phyloP scores from a whole-genome alignment of 2,888 invertebrate species.

The Dynastes tityus region DNA sequence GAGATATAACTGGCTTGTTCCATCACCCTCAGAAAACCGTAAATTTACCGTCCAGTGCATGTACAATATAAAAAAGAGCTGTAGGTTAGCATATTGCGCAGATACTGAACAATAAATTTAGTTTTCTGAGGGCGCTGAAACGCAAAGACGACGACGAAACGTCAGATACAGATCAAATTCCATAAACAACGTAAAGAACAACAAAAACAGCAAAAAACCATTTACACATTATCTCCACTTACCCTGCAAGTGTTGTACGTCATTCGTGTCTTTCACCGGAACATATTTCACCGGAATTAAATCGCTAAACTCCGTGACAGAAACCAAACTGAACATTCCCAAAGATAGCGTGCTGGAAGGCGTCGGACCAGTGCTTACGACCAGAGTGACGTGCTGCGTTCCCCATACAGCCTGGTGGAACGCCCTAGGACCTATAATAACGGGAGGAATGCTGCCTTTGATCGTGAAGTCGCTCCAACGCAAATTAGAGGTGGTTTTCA shows the following conservation, averaged over 20 bases:
- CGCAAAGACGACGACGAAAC: no score
- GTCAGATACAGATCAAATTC: no score
- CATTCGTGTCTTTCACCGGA: constrained; percentile 70
- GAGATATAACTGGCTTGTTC: no score
- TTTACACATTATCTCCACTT: constrained; percentile 34
- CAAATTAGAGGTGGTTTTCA: constrained; percentile 82
- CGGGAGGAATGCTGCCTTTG: constrained; percentile 67
- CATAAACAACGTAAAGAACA: no score
- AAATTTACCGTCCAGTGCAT: no score
- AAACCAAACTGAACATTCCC: constrained; percentile 79
- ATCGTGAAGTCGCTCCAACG: constrained; percentile 83
- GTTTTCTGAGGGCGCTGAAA: no score
- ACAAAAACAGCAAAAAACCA: no score
- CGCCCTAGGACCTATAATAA: constrained; percentile 80
- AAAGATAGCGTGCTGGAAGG: constrained; percentile 72
- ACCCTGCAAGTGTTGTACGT: constrained; percentile 81
- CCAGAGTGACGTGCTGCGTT: constrained; percentile 79
- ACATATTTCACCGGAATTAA: constrained; percentile 81
- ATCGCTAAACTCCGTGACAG: constrained; percentile 88
- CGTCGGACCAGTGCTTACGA: constrained; percentile 77
- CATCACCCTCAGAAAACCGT: no score
- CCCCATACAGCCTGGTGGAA: constrained; percentile 87
- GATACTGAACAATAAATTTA: no score
- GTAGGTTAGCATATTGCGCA: no score
- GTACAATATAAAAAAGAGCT: no score